These are phyloP conservation scores for Isaurus tuberculatus DNA, from an alignment of 92 coral and sea anemone species.

Conservation along the genomic window DNA sequence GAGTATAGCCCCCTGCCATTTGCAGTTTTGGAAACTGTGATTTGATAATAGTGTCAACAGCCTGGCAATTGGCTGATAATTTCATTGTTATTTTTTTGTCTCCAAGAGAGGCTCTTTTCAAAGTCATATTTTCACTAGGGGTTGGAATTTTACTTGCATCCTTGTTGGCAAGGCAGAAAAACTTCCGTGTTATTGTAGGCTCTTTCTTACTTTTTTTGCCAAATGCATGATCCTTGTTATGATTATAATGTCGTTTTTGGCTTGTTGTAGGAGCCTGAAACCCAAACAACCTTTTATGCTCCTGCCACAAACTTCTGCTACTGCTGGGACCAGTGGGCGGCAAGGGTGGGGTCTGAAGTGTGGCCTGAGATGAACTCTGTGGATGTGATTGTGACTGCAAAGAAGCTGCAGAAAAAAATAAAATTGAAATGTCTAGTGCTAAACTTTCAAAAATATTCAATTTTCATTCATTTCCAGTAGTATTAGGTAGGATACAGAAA, in stretches of 20 bases:
- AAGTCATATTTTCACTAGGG: background rate
- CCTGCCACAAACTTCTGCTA: no score
- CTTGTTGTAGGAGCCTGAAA: background rate
- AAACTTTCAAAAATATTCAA: no score
- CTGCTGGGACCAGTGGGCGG: no score
- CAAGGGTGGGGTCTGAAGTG: no score
- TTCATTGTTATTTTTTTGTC: slow-evolving; percentile 16
- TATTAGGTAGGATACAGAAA: no score
- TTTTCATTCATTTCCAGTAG: no score
- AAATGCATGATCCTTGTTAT: background rate
- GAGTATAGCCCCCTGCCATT: slow-evolving; percentile 29
- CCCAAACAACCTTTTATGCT: no score
- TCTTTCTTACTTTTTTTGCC: background rate
- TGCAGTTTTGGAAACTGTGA: background rate
- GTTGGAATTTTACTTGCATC: slow-evolving; percentile 6
- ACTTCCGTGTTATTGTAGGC: slow-evolving; percentile 16
- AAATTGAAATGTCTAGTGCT: no score
- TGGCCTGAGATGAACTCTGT: no score
- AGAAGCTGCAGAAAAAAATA: no score
- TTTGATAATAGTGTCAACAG: slow-evolving; percentile 11
- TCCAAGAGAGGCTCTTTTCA: slow-evolving; percentile 32
- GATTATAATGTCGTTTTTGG: background rate
- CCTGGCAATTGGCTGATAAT: slow-evolving; percentile 4
- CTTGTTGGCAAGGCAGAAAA: slow-evolving; percentile 20
- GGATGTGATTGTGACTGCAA: no score